A percentile compares a stretch with the other conserved stretches of the same genome.
Conservation (phyloP, 2,797 vertebrate genomes). For the Sparus aurata region DNA sequence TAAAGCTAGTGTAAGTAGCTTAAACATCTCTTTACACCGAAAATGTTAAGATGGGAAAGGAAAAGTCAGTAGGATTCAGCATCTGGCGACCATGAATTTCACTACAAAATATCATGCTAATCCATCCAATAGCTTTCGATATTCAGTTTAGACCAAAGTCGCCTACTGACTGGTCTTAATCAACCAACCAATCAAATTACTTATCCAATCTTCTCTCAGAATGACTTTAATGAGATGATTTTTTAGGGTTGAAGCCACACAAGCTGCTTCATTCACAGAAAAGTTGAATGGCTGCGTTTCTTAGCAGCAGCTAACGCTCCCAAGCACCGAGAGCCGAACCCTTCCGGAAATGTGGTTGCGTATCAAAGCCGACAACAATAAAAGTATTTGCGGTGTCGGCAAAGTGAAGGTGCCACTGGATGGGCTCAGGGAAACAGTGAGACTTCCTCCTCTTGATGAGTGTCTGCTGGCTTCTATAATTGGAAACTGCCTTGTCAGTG, state of each 20-base stretch:
- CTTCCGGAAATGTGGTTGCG: conserved; percentile 26
- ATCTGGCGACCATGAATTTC: not conserved
- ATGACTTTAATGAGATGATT: not conserved
- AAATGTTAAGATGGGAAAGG: not conserved
- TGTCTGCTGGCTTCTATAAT: conserved; percentile 61
- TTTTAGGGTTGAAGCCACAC: not conserved
- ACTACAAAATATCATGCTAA: not conserved
- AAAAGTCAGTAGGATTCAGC: not conserved
- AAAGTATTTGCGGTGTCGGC: conserved; percentile 41
- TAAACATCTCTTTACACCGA: no score
- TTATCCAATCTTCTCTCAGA: not conserved
- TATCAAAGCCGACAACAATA: conserved; percentile 54
- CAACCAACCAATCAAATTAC: not conserved
- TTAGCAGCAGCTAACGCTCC: conserved; percentile 4
- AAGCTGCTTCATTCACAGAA: not conserved
- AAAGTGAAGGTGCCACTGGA: conserved; percentile 51
- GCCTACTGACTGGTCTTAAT: no score
- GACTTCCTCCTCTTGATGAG: conserved; percentile 54
- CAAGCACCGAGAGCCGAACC: conserved; percentile 17
- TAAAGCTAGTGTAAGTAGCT: no score
- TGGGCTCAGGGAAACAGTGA: conserved; percentile 31
- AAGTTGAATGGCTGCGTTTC: conserved; percentile 18
- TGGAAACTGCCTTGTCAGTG: conserved; percentile 56
- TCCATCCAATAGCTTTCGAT: not conserved
- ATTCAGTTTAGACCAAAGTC: not conserved